A percentile compares a stretch with the other conserved stretches of the same genome.
These are phyloP conservation scores for Aptenodytes forsteri DNA, from an alignment of 2,113 vertebrate species.

Conservation along the genomic window DNA sequence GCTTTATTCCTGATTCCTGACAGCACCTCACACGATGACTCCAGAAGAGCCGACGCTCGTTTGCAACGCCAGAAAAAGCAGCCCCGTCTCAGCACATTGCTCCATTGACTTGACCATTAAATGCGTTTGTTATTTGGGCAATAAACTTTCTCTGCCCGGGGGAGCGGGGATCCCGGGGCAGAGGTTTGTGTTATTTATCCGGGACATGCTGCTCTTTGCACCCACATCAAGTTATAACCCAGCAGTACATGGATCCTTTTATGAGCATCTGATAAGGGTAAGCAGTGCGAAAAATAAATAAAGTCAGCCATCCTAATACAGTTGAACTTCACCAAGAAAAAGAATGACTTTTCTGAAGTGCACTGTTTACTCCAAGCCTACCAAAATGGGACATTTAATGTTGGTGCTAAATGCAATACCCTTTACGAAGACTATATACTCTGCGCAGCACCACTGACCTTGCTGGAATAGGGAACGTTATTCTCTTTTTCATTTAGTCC, in stretches of 20 bases:
- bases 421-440: background rate
- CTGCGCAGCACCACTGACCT: background rate
- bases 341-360: background rate
- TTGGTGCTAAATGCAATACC: background rate
- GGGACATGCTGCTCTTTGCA: background rate
- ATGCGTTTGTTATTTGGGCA: background rate
- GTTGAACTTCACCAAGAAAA: background rate
- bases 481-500: background rate
- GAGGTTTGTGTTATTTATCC: background rate
- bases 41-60: background rate
- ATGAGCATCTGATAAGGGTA: background rate
- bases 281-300: background rate
- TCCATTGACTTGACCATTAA: background rate
- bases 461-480: background rate
- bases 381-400: background rate
- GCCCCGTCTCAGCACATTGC: background rate
- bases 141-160: background rate
- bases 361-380: background rate
- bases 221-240: background rate
- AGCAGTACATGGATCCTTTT: background rate
- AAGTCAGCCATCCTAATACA: background rate
- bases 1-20: background rate
- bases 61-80: rapidly evolving
- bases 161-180: background rate
- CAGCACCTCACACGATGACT: background rate